Conservation (phyloP, 64 coral and sea anemone species). For the Porites lutea region DNA sequence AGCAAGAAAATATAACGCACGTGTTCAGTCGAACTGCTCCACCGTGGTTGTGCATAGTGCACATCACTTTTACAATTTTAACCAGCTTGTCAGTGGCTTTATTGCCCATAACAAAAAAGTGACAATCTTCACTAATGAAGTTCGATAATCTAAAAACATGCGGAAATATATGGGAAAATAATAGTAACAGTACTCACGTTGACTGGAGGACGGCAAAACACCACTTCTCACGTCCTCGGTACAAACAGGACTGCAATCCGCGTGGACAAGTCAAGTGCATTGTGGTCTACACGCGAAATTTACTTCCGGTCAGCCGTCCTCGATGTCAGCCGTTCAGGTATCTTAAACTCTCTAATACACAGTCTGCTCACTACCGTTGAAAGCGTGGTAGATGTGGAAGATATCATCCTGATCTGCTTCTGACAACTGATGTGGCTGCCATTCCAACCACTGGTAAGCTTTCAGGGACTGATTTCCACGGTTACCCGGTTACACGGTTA, state of each 20-base stretch:
- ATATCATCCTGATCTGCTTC: too few relatives aligned
- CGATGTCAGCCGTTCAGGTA: neutral
- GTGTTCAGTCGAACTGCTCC: too few relatives aligned
- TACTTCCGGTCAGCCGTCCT: slow-evolving; percentile 1
- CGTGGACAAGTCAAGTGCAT: neutral
- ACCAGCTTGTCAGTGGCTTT: neutral
- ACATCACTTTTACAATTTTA: too few relatives aligned
- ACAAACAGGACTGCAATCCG: neutral
- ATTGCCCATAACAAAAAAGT: neutral
- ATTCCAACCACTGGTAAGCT: too few relatives aligned
- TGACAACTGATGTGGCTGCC: too few relatives aligned
- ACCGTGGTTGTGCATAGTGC: too few relatives aligned
- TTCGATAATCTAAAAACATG: neutral
- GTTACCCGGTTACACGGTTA: too few relatives aligned
- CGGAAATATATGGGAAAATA: neutral
- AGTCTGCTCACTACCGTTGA: too few relatives aligned
- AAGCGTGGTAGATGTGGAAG: too few relatives aligned
- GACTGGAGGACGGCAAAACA: neutral
- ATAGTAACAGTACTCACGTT: neutral
- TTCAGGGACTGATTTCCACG: too few relatives aligned
- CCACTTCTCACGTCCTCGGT: neutral
- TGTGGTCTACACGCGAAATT: neutral
- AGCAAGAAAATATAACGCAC: too few relatives aligned
- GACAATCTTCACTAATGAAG: neutral
- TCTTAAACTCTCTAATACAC: neutral